Base-by-base conservation (phyloP, 92 coral and sea anemone species). In the Epizoanthus rinbou region DNA sequence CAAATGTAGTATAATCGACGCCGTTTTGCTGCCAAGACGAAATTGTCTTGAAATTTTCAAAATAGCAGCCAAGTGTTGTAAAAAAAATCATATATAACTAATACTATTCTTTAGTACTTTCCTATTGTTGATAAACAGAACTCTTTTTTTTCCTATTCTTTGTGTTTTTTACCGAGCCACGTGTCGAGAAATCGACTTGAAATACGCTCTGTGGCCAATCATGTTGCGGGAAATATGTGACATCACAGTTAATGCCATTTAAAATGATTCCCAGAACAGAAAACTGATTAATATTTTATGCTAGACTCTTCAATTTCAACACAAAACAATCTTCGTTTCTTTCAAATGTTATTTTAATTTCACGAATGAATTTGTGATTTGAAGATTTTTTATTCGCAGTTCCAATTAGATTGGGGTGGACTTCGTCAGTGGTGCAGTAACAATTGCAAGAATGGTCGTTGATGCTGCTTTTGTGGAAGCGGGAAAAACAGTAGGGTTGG, bases 391-490 rank as follows among this genome's bases (percentile, higher is more conserved):
- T 24, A 31, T 8, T 22, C 64, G 54, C 56, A 59, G 22, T 1
- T 25, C 22, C 14, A 45, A 75, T 18, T 31, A 39, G 2, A 37
- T 52, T 5, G 3, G 16, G 31, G 31, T 31, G 3, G 14, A 22
- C 57, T 28, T n/a, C 33, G 21, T 4, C 45, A 41, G n/a, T 7
- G 15, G 33, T 45, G 1, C 28, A 11, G 57, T 33, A 39, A 60
- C 15, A 15, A 39, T 43, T 37, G 67, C 23, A 75, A 82, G 45
- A 73, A 91, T 95, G 97, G 94, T 90, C 57, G 98, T 91, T 66
- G 99, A 97, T 82, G 92, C 91, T 19, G 99, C 99, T 24, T 97
- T 97, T 80, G 88, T 89, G 21, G 87, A 90, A 73, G 98, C 98
- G 13, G 98, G 98, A 31, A 88, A 91, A 85, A 89, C 80, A 35